Evolutionary conservation across 2,888 invertebrate genomes (phyloP).

Genomic region (Ypsolopha scabrella): DNA sequence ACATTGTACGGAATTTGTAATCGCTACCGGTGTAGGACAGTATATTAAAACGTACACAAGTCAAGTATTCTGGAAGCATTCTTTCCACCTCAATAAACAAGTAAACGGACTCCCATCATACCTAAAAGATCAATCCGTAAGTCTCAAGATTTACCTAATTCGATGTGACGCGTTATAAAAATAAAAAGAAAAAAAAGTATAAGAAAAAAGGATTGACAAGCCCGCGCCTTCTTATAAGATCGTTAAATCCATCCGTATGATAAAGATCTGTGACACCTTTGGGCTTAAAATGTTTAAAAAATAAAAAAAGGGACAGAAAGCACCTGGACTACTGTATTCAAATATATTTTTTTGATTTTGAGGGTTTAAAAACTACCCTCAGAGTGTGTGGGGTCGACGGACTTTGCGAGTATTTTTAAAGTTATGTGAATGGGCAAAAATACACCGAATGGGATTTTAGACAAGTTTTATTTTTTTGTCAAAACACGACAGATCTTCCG

Average conservation of each 20-base stretch:
- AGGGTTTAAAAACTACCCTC: slow-evolving; percentile 37
- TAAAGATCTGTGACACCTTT: slow-evolving; percentile 65
- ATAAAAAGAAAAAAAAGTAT: slow-evolving; percentile 27
- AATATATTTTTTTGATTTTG: slow-evolving; percentile 48
- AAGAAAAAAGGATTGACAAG: slow-evolving; percentile 46
- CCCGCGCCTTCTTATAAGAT: slow-evolving; percentile 48
- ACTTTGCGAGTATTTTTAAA: not conserved
- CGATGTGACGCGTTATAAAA: slow-evolving; percentile 51
- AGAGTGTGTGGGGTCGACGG: slow-evolving; percentile 45
- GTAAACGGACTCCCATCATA: too few species aligned
- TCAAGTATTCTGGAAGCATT: too few species aligned
- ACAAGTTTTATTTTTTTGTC: too few species aligned
- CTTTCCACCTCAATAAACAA: too few species aligned
- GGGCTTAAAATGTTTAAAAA: slow-evolving; percentile 22
- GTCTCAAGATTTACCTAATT: slow-evolving; percentile 60
- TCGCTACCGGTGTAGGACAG: too few species aligned
- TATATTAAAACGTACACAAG: too few species aligned
- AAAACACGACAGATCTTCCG: too few species aligned
- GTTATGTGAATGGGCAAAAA: too few species aligned
- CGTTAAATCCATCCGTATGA: slow-evolving; percentile 59
- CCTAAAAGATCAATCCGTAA: slow-evolving; percentile 42
- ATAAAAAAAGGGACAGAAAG: slow-evolving; percentile 34
- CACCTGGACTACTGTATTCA: slow-evolving; percentile 63
- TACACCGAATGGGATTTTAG: too few species aligned
- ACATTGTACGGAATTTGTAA: too few species aligned